Evolutionary conservation across 1,140 invertebrate genomes (phyloP).

Genomic region (Trichogramma pretiosum): DNA sequence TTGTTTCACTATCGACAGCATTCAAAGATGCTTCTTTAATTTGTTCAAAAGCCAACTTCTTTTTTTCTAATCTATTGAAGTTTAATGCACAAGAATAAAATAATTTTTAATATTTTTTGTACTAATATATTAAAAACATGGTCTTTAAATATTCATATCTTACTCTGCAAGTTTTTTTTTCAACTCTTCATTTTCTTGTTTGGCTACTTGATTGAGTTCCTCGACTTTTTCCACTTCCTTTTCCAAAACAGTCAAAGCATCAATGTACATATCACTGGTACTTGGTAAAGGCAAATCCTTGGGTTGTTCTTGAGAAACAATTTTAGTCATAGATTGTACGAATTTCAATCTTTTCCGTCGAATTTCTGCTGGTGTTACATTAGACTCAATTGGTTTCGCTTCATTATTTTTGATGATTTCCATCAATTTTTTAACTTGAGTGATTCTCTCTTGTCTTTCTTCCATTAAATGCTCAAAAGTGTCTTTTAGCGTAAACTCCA

Average conservation of each 20-base stretch:
- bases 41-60: constrained; percentile 24
- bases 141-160: constrained; percentile 8
- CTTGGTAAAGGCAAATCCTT: constrained; percentile 25
- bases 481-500: constrained; percentile 27
- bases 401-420: constrained; percentile 22
- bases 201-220: constrained; percentile 9
- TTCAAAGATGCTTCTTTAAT: constrained; percentile 27
- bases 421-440: constrained; percentile 25
- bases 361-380: constrained; percentile 19
- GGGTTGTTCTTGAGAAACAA: constrained; percentile 20
- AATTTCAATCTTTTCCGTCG: constrained; percentile 20
- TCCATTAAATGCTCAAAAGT: constrained; percentile 25
- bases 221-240: constrained; percentile 16
- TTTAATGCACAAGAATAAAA: constrained; percentile 1
- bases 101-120: constrained; percentile 3
- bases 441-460: constrained; percentile 12
- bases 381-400: not conserved
- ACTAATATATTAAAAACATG: constrained; percentile 2
- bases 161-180: constrained; percentile 25
- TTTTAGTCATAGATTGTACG: constrained; percentile 18
- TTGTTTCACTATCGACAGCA: constrained; percentile 12
- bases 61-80: constrained; percentile 28
- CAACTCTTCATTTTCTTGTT: constrained; percentile 15
- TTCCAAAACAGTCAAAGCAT: constrained; percentile 23
- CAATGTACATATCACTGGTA: constrained; percentile 24